Conservation (phyloP, 1,140 invertebrate genomes). For the Ptiloglossa arizonensis region DNA sequence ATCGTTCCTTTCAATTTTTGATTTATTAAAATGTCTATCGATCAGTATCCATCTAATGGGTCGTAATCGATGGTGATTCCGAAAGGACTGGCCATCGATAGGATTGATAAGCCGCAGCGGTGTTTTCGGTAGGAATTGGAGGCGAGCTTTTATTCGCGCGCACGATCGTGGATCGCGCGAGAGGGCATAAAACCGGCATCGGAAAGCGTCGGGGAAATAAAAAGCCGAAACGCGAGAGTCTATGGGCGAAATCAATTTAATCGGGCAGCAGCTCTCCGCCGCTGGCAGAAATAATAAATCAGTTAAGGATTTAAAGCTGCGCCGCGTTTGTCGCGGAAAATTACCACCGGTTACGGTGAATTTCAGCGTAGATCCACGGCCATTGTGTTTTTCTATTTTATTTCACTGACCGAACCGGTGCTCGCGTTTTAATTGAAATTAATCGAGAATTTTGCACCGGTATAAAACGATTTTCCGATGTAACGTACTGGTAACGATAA, state of each 20-base stretch:
- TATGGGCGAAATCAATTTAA: background rate
- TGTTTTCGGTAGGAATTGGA: background rate
- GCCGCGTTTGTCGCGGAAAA: background rate
- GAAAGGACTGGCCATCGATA: background rate
- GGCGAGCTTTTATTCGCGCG: background rate
- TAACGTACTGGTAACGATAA: too few relatives aligned
- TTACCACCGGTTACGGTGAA: background rate
- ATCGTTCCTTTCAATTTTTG: too few relatives aligned
- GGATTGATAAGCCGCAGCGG: background rate
- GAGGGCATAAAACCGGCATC: background rate
- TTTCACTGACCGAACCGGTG: too few relatives aligned
- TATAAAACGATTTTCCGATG: too few relatives aligned
- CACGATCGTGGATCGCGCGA: background rate
- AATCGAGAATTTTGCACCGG: too few relatives aligned
- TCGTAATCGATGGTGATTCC: conserved; percentile 24
- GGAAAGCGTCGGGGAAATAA: background rate
- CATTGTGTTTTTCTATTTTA: too few relatives aligned
- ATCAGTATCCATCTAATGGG: conserved; percentile 34
- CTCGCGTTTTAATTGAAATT: too few relatives aligned
- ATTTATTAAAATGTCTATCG: too few relatives aligned
- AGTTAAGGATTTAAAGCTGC: background rate
- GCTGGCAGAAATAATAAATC: background rate
- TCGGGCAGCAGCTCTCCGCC: background rate
- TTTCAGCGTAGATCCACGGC: background rate
- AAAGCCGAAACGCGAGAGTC: background rate